These are phyloP conservation scores for Microcebus ravelobensis DNA, from an alignment of 2,113 vertebrate species.

Conservation along the genomic window DNA sequence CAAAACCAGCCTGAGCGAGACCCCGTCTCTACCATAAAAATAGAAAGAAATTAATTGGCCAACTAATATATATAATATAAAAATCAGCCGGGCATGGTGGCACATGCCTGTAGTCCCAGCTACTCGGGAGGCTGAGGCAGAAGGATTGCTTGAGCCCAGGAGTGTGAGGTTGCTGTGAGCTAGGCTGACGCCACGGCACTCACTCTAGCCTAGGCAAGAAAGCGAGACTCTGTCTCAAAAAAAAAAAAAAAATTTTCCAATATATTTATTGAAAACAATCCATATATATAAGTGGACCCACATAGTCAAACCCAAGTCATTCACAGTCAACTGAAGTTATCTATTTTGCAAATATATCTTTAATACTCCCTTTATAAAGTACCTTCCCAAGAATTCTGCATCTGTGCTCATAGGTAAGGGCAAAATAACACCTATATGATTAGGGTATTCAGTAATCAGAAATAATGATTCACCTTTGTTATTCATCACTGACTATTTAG, in stretches of 20 bases:
- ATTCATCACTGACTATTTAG: slow-evolving; percentile 17
- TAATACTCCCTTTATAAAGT: slow-evolving; percentile 21
- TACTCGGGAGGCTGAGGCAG: too few relatives aligned
- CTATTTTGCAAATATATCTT: slow-evolving; percentile 39
- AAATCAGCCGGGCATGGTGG: too few relatives aligned
- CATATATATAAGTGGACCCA: not conserved
- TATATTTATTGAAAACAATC: not conserved
- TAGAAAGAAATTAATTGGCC: too few relatives aligned
- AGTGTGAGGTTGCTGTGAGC: too few relatives aligned
- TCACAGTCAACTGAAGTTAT: not conserved
- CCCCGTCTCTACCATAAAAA: too few relatives aligned
- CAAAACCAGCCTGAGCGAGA: too few relatives aligned
- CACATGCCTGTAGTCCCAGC: too few relatives aligned
- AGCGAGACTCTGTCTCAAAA: too few relatives aligned
- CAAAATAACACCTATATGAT: slow-evolving; percentile 17
- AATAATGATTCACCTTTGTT: slow-evolving; percentile 32
- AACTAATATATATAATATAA: too few relatives aligned
- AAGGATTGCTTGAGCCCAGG: too few relatives aligned
- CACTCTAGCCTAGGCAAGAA: too few relatives aligned
- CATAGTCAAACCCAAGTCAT: not conserved
- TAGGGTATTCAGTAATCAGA: slow-evolving; percentile 25
- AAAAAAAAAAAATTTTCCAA: not conserved
- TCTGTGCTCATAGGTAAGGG: not conserved
- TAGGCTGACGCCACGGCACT: too few relatives aligned
- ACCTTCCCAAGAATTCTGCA: slow-evolving; percentile 24